Base-by-base conservation (phyloP, 2,888 invertebrate species). In the Cosmia trapezina region DNA sequence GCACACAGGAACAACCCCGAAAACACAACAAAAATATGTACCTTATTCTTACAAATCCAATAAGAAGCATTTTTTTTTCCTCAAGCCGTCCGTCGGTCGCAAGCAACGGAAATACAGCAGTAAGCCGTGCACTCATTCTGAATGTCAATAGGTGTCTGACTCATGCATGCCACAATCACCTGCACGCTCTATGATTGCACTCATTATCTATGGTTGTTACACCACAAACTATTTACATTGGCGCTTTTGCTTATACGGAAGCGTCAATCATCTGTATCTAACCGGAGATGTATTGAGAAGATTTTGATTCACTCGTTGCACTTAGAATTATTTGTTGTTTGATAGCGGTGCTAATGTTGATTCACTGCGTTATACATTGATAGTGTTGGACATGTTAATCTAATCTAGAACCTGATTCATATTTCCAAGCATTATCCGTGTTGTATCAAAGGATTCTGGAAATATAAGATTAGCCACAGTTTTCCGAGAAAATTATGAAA, bases 121-220 rank as follows among this genome's bases (percentile, higher is more conserved):
- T 75, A 73, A 77, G 68, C 78, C 64, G 57, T 70, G 80, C 75
- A 78, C 89, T 70, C 78, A 73, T 77, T 65, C 84, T 86, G 93
- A 93, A 93, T 93, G 89, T 90, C 91, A 93, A 93, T 93, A 89
- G 80, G 80, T 85, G 81, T 74, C 76, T 81, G 81, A 75, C 81
- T 81, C 87, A 87, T 84, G 83, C 89, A 84, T 90, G 87, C 89
- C 91, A 84, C 90, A 90, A 88, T 89, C 92, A 89, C 89, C 89
- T 90, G 88, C 87, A 83, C 84, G 85, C 78, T 82, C 82, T 82
- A 78, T 76, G 70, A 78, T 81, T 83, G 77, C 77, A 78, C 63
- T 71, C 71, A 74, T 87, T 87, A 89, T 88, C 85, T 86, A 61
- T 73, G 75, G 70, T 80, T 62, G 80, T 81, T 69, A 65, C 70